Evolutionary conservation across 2,888 invertebrate genomes (phyloP), one percentile per base, ranked within the genome.

Genomic region (Eutolmus rufibarbis): DNA sequence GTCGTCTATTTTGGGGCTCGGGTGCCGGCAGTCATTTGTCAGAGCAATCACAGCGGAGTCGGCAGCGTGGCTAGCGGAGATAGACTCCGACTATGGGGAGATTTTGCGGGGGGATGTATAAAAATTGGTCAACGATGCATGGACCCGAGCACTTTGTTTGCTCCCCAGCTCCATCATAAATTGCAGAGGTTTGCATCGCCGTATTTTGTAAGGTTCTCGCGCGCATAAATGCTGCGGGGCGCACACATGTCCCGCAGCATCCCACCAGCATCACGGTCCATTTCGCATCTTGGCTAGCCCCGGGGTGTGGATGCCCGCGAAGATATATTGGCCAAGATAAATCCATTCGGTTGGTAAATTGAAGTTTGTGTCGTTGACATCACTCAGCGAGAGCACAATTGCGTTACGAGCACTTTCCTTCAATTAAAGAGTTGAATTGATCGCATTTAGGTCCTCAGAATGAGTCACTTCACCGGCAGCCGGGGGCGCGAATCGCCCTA

Each of bases 331-430:
- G 34, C n/a, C 19, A 34, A 81, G 81, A 81, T 81, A 81, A 81
- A 81, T 81, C 81, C 46, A 4, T 56, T 81, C 56, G 51, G 81
- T 56, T 16, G 81, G 81, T 56, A 81, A 81, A 81, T 81, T 81
- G 81, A 81, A 81, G 81, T 81, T 81, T 78, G 56, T 81, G 56
- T 28, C 81, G 19, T 56, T 81, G 81, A 81, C 81, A 81, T 56
- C 56, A 51, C 51, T 81, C 81, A 81, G 31, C 81, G 31, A 31
- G 81, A 56, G 56, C 28, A n/a, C 31, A 81, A 81, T 81, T 56
- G 51, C 56, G 81, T 81, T 81, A n/a, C 31, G 56, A 81, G 81
- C 51, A 56, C 81, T 81, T 81, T 81, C 51, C 56, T 81, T 81
- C 81, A 81, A 81, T 81, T 81, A 81, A 81, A 56, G 81, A 66